Evolutionary conservation across 2,888 invertebrate genomes (phyloP).

Genomic region (Rotaria macrura): DNA sequence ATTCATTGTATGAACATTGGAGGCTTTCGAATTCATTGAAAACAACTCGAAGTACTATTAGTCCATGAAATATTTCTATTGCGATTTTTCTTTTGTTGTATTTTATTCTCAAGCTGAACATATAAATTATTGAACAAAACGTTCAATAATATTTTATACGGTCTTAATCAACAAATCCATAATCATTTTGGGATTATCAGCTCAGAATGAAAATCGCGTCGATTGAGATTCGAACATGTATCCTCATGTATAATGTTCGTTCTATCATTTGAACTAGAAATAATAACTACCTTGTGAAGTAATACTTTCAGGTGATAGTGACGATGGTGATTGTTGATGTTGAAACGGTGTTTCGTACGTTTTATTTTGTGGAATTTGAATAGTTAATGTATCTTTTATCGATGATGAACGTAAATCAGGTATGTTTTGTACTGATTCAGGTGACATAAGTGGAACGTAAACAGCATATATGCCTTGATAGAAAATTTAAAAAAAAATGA

Average conservation of each 20-base stretch:
- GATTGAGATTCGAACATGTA: background rate
- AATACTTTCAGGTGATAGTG: background rate
- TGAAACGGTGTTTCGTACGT: background rate
- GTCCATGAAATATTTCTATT: background rate
- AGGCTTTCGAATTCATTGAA: background rate
- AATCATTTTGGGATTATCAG: background rate
- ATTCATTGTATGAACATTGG: background rate
- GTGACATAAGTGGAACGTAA: background rate
- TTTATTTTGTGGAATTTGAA: background rate
- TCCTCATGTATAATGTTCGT: background rate
- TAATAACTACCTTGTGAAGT: background rate
- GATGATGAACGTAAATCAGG: background rate
- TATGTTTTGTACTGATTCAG: background rate
- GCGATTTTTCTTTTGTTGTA: background rate
- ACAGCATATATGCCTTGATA: background rate
- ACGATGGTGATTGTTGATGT: background rate
- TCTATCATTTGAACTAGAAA: background rate
- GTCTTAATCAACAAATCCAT: conserved; percentile 6
- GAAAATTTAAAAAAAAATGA: too few species aligned
- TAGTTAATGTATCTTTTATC: background rate
- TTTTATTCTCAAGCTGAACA: background rate
- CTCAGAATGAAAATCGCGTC: background rate
- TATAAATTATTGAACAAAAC: background rate
- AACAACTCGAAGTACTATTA: background rate
- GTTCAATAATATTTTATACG: background rate